A percentile compares a stretch with the other conserved stretches of the same genome.
phyloP scores from a whole-genome alignment of 2,888 invertebrate genomes.

The Pheosia tremula region DNA sequence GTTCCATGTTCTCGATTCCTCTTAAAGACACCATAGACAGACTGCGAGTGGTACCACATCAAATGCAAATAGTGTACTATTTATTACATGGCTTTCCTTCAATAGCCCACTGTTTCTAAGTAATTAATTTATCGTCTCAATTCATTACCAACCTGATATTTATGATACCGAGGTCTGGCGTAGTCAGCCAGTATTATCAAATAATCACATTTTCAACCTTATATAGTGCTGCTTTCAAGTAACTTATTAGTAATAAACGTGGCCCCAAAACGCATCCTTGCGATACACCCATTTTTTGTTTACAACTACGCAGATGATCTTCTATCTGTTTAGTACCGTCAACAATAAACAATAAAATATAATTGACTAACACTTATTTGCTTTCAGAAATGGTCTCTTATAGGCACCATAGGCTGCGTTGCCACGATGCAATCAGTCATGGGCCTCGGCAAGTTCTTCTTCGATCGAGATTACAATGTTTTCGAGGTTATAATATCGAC shows the following conservation, averaged over 20 bases:
- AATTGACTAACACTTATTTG: neutral
- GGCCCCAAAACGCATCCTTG: neutral
- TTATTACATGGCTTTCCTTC: too few species aligned
- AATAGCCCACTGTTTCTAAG: too few species aligned
- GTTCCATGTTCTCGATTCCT: too few species aligned
- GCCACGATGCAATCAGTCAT: slow-evolving; percentile 5
- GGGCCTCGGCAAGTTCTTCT: slow-evolving; percentile 4
- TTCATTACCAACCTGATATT: too few species aligned
- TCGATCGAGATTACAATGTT: slow-evolving; percentile 15
- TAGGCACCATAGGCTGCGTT: neutral
- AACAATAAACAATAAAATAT: neutral
- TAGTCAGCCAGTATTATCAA: too few species aligned
- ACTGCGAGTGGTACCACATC: too few species aligned
- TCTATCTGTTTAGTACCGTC: neutral
- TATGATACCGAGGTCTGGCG: too few species aligned
- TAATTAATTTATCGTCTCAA: too few species aligned
- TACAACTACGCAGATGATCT: neutral
- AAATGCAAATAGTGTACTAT: too few species aligned
- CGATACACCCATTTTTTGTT: neutral
- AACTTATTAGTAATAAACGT: neutral
- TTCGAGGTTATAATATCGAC: slow-evolving; percentile 22
- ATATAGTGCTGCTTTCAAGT: too few species aligned
- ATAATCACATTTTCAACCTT: too few species aligned
- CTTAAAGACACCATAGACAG: too few species aligned
- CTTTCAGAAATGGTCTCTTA: neutral